phyloP scores from a whole-genome alignment of 2,888 invertebrate genomes.

The Agriopis aurantiaria region DNA sequence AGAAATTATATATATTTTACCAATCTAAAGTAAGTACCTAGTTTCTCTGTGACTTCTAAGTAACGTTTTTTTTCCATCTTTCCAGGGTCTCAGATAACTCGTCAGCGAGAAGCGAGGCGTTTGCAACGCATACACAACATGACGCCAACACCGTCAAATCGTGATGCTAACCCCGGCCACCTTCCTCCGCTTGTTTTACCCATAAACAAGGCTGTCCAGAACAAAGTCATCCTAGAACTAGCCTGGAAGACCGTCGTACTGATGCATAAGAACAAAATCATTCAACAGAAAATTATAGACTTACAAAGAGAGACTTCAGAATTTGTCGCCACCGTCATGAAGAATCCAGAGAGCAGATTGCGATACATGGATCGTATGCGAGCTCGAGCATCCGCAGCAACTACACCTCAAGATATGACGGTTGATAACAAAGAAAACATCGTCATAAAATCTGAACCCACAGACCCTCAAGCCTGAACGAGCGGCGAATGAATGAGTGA shows the following conservation, averaged over 20 bases:
- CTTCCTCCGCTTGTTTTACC: slow-evolving; percentile 38
- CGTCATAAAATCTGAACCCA: slow-evolving; percentile 59
- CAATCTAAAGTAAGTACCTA: background rate
- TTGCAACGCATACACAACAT: slow-evolving; percentile 66
- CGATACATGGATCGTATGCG: slow-evolving; percentile 67
- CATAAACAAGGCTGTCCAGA: slow-evolving; percentile 68
- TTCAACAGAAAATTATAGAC: slow-evolving; percentile 87
- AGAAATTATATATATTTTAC: too few species aligned
- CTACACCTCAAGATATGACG: slow-evolving; percentile 29
- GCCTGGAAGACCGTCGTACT: slow-evolving; percentile 88
- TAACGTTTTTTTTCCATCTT: slow-evolving; percentile 46
- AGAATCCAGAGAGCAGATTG: slow-evolving; percentile 77
- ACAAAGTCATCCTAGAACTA: slow-evolving; percentile 86
- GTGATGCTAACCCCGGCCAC: slow-evolving; percentile 50
- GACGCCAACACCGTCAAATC: slow-evolving; percentile 54
- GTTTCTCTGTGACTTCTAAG: background rate
- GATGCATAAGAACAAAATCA: slow-evolving; percentile 87
- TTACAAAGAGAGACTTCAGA: slow-evolving; percentile 88
- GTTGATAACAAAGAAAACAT: slow-evolving; percentile 49
- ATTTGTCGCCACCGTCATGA: slow-evolving; percentile 87
- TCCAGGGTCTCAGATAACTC: slow-evolving; percentile 70
- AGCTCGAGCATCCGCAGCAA: slow-evolving; percentile 11
- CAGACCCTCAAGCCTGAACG: slow-evolving; percentile 30
- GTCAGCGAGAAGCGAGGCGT: slow-evolving; percentile 74
- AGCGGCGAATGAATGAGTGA: slow-evolving; percentile 39